Base-by-base conservation (phyloP, 2,113 vertebrate species). In the Eulemur macaco region DNA sequence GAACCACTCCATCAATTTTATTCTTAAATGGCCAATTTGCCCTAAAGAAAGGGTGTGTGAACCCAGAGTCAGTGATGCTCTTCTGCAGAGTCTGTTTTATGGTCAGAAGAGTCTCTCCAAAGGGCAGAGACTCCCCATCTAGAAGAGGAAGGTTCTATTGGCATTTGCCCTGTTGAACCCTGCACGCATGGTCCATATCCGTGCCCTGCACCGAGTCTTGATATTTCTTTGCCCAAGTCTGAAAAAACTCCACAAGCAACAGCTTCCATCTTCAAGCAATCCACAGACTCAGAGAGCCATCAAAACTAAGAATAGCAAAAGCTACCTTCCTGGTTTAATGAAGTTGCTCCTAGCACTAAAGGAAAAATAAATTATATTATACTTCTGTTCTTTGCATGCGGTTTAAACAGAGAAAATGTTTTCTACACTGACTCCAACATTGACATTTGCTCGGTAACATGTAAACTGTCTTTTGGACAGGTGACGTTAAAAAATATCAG, bases 261-360 rank as follows among this genome's bases (percentile, higher is more conserved):
- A 96, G 45, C 82, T 91, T 84, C 76, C 45, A 54, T 20, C 7
- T 89, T 42, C 94, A 97, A 96, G 52, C 54, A 96, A 77, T 42
- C 2, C 45, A 34, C 56, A 64, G 6, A 95, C 95, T 97, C 93
- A 97, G 88, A 95, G 39, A 78, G 27, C 54, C 60, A 31, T 92
- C 56, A 96, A 68, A 98, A 95, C 45, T 58, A 77, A 69, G 14
- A 93, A 34, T 83, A 96, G n/a, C 60, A 80, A 97, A 97, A 96
- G 29, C 18, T 71, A 64, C 66, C 95, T 88, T 8, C 2, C 83
- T 77, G 20, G 4, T 87, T 92, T 93, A 31, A 87, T 83, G 92
- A 92, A 74, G 47, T n/a, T 52, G 37, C 83, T 84, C 83, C 31
- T 34, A 42, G 58, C 18, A 29, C 42, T 73, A 86, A 66, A 74